Evolutionary conservation across 2,888 invertebrate genomes (phyloP), one percentile per base, ranked within the genome.

Genomic region (Tiphia femorata): DNA sequence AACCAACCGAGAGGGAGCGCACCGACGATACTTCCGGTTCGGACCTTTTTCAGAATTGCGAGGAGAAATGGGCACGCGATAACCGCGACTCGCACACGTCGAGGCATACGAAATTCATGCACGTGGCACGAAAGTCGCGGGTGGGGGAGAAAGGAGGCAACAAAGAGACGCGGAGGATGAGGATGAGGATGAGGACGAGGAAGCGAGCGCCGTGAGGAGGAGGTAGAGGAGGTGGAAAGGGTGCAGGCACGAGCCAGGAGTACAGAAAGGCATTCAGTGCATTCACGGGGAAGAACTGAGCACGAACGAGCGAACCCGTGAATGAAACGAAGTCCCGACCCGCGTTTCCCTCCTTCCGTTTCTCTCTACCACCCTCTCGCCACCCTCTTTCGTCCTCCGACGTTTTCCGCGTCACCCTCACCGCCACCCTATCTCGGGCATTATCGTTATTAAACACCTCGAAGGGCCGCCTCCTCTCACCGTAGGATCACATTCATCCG

Each of bases 391-490:
- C 48, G 17, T 30, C n/a, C n/a, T n/a, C n/a, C n/a, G n/a, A n/a
- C n/a, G n/a, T n/a, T n/a, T n/a, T n/a, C n/a, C n/a, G n/a, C n/a
- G n/a, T n/a, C n/a, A n/a, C n/a, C 46, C 42, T 44, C 44, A 60
- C 59, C 70, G 73, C 67, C 70, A 69, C 75, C 76, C 80, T 76
- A 79, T 78, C 78, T 76, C 74, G 72, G 73, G 79, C 80, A 81
- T 82, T 82, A 82, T 81, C 80, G 80, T 80, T 82, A 82, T 82
- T 82, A 82, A 82, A 80, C 80, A 82, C 80, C 79, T 81, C 77
- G 67, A 60, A 63, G 57, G 54, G 56, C 52, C 52, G 63, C 64
- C 54, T n/a, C n/a, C n/a, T n/a, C n/a, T n/a, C n/a, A 51, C 42
- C 59, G 47, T 58, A 63, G 57, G 54, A 63, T 54, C n/a, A n/a